A percentile compares a stretch with the other conserved stretches of the same genome.
Conservation (phyloP, 2,797 vertebrate species). For the Natrix natrix region DNA sequence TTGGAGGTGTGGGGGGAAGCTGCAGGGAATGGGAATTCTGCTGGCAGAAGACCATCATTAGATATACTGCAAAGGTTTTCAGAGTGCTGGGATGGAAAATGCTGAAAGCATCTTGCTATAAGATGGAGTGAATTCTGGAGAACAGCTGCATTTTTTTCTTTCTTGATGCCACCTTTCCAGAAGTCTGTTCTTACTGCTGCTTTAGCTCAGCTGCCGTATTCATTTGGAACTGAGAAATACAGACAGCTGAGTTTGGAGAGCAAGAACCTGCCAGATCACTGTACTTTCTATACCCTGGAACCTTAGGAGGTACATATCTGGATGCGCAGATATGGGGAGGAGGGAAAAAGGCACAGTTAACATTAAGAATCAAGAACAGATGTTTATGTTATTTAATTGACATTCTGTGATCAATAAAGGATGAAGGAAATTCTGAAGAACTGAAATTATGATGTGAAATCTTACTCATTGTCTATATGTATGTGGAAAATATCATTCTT, state of each 20-base stretch:
- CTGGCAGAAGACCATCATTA: neutral
- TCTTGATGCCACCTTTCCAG: neutral
- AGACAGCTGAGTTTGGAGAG: neutral
- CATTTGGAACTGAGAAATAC: neutral
- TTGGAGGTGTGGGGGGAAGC: neutral
- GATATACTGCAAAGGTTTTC: neutral
- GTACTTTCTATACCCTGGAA: neutral
- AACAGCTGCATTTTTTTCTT: neutral
- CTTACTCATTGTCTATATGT: neutral
- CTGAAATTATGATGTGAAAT: neutral
- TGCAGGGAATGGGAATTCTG: neutral
- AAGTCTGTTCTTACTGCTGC: neutral
- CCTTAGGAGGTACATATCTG: neutral
- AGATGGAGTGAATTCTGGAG: neutral
- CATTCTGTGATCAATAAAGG: neutral
- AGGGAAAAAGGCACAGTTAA: neutral
- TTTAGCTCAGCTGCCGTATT: neutral
- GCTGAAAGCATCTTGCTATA: neutral
- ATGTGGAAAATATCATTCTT: neutral
- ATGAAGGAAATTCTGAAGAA: neutral
- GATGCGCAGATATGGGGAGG: neutral
- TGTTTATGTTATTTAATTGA: neutral
- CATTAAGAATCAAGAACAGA: conserved; percentile 5
- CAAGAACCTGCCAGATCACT: neutral
- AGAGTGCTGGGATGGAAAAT: neutral